Base-by-base conservation (phyloP, 2,113 vertebrate species). In the Dermatemys mawii region DNA sequence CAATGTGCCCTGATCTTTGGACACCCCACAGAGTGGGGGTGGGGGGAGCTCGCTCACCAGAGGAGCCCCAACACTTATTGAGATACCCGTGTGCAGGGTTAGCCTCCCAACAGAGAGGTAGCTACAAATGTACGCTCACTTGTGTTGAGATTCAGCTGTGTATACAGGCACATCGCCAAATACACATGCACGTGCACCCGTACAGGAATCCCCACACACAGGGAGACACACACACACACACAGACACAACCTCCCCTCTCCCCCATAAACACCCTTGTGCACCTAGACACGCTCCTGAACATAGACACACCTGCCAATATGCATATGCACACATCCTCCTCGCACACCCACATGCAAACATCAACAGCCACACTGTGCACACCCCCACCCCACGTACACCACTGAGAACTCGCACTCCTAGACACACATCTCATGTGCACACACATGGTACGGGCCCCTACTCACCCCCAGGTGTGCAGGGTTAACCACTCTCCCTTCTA, bases 201-300 rank as follows among this genome's bases (percentile, higher is more conserved):
- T 41, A 35, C 14, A 38, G 60, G 32, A 35, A 67, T 67, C 60
- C 35, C 19, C 60, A 67, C 16, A n/a, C 60, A 63, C 50, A 32
- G 35, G 22, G 27, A 38, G 9, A 84, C 27, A 63, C 32, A 57
- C 7, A 54, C 49, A 54, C 26, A 82, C 49, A 44, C n/a, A 38
- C 9, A 27, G 29, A 54, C 51, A 84, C 32, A 57, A 22, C 8
- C 35, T n/a, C 54, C 5, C 54, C 27, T 21, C 26, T 5, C 24
- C 8, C 19, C 32, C 83, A 13, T 49, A 55, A 46, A 46, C 83
- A 53, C 14, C 73, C 53, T 41, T 49, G 22, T 67, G n/a, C 27
- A 41, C 80, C 94, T 96, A 96, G 91, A 94, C 76, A 95, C 93
- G 97, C 97, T 95, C 97, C 97, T 97, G 95, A 96, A 46, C 83